phyloP scores from a whole-genome alignment of 2,113 vertebrate species.

The Paramormyrops kingsleyae region DNA sequence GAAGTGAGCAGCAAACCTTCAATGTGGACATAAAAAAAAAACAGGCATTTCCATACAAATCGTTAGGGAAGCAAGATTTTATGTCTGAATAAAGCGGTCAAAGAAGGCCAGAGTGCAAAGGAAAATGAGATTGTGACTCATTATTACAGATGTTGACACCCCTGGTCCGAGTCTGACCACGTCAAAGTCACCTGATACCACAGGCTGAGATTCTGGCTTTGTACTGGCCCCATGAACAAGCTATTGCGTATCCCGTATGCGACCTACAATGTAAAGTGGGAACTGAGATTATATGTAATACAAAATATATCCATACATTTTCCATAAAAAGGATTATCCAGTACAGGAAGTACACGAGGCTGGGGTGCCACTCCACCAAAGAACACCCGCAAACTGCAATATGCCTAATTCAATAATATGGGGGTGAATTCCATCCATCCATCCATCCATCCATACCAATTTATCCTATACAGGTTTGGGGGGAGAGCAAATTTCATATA shows the following conservation, averaged over 20 bases:
- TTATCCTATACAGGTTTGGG: neutral
- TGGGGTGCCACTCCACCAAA: neutral
- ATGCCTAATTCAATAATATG: neutral
- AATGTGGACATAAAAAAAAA: constrained; percentile 18
- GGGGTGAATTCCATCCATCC: neutral
- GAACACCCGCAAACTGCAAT: neutral
- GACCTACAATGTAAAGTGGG: neutral
- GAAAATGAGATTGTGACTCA: neutral
- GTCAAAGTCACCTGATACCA: constrained; percentile 3
- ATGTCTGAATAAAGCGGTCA: neutral
- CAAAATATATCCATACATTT: neutral
- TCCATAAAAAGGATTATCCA: neutral
- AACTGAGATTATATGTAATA: neutral
- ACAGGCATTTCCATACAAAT: neutral
- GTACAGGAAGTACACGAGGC: neutral
- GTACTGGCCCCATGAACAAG: neutral
- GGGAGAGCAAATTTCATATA: neutral
- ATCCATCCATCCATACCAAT: neutral
- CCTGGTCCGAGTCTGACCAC: neutral
- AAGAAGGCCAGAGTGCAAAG: neutral
- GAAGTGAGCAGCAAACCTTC: neutral
- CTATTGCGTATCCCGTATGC: neutral
- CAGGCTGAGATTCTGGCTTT: neutral
- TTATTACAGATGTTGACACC: neutral
- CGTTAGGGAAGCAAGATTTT: neutral